Evolutionary conservation across 2,797 vertebrate genomes (phyloP).

Genomic region (Microchirus variegatus): DNA sequence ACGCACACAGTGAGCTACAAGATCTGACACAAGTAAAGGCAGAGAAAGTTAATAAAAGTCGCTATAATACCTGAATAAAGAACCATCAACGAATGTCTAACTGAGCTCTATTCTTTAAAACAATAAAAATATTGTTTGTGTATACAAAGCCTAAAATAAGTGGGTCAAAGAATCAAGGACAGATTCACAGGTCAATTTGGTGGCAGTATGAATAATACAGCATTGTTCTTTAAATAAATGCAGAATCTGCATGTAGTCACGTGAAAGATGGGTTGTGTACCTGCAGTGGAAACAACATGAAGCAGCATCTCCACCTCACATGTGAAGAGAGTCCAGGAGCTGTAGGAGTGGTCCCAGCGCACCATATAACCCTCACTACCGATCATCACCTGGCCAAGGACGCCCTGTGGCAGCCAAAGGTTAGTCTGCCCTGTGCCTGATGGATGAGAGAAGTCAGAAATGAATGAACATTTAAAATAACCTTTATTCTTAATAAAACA

Average conservation of each 20-base stretch:
- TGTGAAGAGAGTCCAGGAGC: conserved; percentile 97
- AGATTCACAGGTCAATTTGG: too few species aligned
- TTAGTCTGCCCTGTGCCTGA: conserved; percentile 93
- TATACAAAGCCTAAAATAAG: too few species aligned
- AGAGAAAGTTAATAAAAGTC: not conserved
- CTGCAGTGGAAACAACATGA: conserved; percentile 97
- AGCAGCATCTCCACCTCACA: conserved; percentile 99
- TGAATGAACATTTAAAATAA: too few species aligned
- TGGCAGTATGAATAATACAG: too few species aligned
- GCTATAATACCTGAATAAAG: too few species aligned
- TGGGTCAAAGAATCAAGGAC: too few species aligned
- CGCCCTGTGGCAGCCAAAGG: conserved; percentile 93
- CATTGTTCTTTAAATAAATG: too few species aligned
- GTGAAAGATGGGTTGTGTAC: conserved; percentile 65
- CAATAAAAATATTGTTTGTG: not conserved
- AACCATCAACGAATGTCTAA: too few species aligned
- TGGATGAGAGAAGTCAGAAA: not conserved
- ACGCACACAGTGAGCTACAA: conserved; percentile 91
- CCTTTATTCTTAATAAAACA: too few species aligned
- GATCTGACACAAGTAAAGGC: conserved; percentile 76
- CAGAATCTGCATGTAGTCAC: not conserved
- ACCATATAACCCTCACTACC: conserved; percentile 90
- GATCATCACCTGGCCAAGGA: conserved; percentile 90
- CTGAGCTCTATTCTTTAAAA: too few species aligned
- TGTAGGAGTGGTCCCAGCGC: conserved; percentile 96